Percentiles rank a stretch among this genome's conserved stretches.
Conservation (phyloP, 1,140 invertebrate species). For the Drosophila nannoptera region DNA sequence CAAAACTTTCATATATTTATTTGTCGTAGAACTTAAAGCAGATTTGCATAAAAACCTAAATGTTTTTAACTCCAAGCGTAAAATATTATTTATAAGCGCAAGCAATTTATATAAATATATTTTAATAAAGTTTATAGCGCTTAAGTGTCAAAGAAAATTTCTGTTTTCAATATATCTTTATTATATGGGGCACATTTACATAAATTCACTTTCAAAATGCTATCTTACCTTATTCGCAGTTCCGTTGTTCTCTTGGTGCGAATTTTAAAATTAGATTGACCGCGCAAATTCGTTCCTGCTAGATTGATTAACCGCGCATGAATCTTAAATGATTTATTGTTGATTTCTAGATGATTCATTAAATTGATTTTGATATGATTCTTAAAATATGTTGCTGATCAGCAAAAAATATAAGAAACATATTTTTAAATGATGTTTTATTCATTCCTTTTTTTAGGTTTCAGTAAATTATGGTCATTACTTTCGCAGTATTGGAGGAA, state of each 20-base stretch:
- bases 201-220: background rate
- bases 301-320: too few species aligned
- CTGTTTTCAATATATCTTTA: background rate
- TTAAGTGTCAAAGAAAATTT: slow-evolving; percentile 40
- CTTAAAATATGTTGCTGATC: too few species aligned
- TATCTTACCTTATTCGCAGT: background rate
- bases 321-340: too few species aligned
- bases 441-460: slow-evolving; percentile 11
- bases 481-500: background rate
- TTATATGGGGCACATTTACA: too few species aligned
- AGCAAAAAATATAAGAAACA: too few species aligned
- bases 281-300: too few species aligned
- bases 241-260: too few species aligned
- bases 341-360: too few species aligned
- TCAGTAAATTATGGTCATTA: slow-evolving; percentile 33
- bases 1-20: slow-evolving; percentile 56
- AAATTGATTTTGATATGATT: background rate
- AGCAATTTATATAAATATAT: slow-evolving; percentile 75
- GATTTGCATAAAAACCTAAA: slow-evolving; percentile 46
- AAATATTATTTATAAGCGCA: slow-evolving; percentile 68
- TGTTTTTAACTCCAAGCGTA: slow-evolving; percentile 69
- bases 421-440: too few species aligned
- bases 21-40: slow-evolving; percentile 56
- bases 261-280: too few species aligned
- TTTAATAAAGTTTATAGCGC: slow-evolving; percentile 74